Base-by-base conservation (phyloP, 2,113 vertebrate genomes). In the Antigone vipio region DNA sequence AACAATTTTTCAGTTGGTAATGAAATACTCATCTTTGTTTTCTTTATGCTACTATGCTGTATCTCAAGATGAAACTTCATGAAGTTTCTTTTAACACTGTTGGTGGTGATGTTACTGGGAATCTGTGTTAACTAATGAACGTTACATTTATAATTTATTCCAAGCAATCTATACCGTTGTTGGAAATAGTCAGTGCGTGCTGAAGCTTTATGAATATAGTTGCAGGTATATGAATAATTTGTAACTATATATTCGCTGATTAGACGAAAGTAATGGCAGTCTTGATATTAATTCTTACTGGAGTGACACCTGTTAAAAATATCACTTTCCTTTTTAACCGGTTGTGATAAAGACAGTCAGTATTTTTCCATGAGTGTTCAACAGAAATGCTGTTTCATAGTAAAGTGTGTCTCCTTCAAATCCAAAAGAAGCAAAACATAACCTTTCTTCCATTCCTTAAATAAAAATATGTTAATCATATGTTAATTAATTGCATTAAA, bases 401-500 rank as follows among this genome's bases (percentile, higher is more conserved):
- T 44, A 12, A 84, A 63, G 15, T 38, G 9, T 40, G 42, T 63
- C 47, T 88, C 47, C n/a, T 92, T 49, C 21, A 49, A 82, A 76
- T 55, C 18, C 49, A 72, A 72, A 82, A 73, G 44, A 27, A 86
- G 82, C 29, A 76, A 56, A 75, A 35, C 2, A 1, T 77, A 82
- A 76, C 34, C 5, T 35, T 92, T 42, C 58, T 92, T 92, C 47
- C 32, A 59, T 67, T 85, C 71, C 79, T 83, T 50, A 81, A 90
- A 87, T 69, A 11, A 78, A 88, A 87, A 34, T 75, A 78, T 91
- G 63, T 16, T 92, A 88, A 92, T 87, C 9, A 30, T 49, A 88
- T 92, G 64, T 71, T 92, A 86, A 92, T 90, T 90, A 92, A 89
- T 72, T 67, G 23, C 47, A 93, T 88, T 88, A 96, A 95, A 90